Conservation (phyloP, 1,140 invertebrate genomes). For the Lucilia sericata region DNA sequence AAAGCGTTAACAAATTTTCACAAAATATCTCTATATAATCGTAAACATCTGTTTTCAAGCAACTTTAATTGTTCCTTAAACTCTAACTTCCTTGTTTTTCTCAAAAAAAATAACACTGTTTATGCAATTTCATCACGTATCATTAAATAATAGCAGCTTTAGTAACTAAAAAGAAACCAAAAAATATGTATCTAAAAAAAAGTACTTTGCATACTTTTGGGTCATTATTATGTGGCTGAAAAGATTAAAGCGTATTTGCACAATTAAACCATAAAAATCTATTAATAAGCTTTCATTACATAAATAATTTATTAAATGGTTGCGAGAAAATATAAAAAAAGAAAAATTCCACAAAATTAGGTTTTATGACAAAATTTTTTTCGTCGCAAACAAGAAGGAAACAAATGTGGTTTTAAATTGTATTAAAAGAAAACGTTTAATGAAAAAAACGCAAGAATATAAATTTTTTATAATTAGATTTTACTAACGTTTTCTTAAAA, state of each 20-base stretch:
- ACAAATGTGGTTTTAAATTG: too few species aligned
- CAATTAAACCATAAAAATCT: conserved; percentile 10
- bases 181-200: background rate
- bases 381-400: too few species aligned
- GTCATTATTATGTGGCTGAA: background rate
- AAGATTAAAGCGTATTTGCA: conserved; percentile 11
- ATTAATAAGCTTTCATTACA: background rate
- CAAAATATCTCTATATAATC: too few species aligned
- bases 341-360: background rate
- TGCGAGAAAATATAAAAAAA: background rate
- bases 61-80: too few species aligned
- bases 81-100: too few species aligned
- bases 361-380: too few species aligned
- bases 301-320: background rate
- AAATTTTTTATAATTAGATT: too few species aligned
- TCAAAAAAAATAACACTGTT: background rate
- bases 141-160: background rate
- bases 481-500: too few species aligned
- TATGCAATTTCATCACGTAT: background rate
- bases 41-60: too few species aligned
- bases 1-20: too few species aligned
- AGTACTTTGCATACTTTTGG: background rate
- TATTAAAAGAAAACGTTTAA: too few species aligned
- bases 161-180: background rate
- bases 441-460: too few species aligned